A percentile compares a stretch with the other conserved stretches of the same genome.
Conservation (phyloP, 2,797 vertebrate genomes). For the Lithobates sylvaticus region DNA sequence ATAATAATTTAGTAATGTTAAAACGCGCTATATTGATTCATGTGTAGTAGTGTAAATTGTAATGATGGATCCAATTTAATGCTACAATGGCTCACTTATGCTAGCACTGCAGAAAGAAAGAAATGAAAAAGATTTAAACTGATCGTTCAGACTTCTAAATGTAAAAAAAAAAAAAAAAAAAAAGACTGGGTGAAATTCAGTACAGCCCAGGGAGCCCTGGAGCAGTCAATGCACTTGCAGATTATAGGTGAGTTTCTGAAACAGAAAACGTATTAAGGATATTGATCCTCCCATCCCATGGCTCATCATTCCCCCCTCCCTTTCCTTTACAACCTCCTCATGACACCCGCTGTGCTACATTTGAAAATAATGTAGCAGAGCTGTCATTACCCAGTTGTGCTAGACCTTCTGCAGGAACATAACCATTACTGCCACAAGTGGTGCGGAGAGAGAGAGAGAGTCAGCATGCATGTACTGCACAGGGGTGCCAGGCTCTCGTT, state of each 20-base stretch:
- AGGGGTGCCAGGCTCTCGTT: neutral
- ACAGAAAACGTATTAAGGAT: constrained; percentile 56
- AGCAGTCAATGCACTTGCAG: constrained; percentile 51
- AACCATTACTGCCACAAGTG: constrained; percentile 61
- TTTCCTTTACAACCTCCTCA: constrained; percentile 45
- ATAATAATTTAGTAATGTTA: too few relatives aligned
- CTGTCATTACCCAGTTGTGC: constrained; percentile 60
- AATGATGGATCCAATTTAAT: neutral
- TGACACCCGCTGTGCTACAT: constrained; percentile 58
- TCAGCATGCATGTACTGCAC: constrained; percentile 26
- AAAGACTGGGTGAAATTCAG: constrained; percentile 21
- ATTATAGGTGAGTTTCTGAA: constrained; percentile 58
- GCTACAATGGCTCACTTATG: constrained; percentile 8
- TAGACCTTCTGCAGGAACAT: constrained; percentile 56
- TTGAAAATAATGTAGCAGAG: constrained; percentile 54
- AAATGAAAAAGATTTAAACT: constrained; percentile 2
- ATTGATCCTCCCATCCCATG: constrained; percentile 51
- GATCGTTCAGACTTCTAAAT: constrained; percentile 27
- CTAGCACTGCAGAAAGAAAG: neutral
- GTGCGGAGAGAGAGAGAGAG: constrained; percentile 35
- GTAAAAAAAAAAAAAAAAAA: neutral
- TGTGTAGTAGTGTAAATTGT: too few relatives aligned
- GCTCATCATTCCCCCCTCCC: constrained; percentile 40
- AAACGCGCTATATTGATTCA: too few relatives aligned
- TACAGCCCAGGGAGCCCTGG: constrained; percentile 9